Conservation (phyloP, 2,113 vertebrate genomes). For the Polypterus bichir region DNA sequence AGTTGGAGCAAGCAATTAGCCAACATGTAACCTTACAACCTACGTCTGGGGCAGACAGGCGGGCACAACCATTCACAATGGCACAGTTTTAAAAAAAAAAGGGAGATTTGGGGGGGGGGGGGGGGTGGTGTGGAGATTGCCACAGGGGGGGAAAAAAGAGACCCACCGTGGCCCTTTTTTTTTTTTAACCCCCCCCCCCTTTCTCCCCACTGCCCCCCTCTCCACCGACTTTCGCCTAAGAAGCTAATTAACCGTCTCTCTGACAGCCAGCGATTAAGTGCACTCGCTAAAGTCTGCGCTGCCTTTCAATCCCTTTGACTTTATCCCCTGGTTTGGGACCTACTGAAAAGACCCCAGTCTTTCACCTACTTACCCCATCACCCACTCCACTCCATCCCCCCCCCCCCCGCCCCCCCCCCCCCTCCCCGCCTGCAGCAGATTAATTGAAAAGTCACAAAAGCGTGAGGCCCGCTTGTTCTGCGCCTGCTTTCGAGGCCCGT, state of each 20-base stretch:
- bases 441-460: conserved; percentile 8
- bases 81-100: not conserved
- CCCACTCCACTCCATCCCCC: not conserved
- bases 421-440: not conserved
- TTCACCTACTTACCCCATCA: not conserved
- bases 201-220: not conserved
- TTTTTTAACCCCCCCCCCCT: too few relatives aligned
- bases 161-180: not conserved
- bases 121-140: not conserved
- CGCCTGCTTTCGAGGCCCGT: not conserved
- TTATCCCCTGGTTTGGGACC: not conserved
- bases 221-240: not conserved
- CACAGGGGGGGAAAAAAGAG: not conserved
- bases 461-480: not conserved
- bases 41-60: not conserved
- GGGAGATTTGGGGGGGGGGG: not conserved
- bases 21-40: conserved; percentile 1
- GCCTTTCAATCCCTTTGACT: conserved; percentile 6
- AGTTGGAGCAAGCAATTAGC: not conserved
- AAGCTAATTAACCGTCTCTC: conserved; percentile 7
- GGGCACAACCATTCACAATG: too few relatives aligned
- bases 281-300: conserved; percentile 3
- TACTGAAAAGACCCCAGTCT: conserved; percentile 7
- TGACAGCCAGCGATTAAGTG: conserved; percentile 7
- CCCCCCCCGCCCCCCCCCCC: not conserved